These are phyloP conservation scores for Zaprionus obscuricornis DNA, from an alignment of 2,888 invertebrate genomes.

Conservation along the genomic window DNA sequence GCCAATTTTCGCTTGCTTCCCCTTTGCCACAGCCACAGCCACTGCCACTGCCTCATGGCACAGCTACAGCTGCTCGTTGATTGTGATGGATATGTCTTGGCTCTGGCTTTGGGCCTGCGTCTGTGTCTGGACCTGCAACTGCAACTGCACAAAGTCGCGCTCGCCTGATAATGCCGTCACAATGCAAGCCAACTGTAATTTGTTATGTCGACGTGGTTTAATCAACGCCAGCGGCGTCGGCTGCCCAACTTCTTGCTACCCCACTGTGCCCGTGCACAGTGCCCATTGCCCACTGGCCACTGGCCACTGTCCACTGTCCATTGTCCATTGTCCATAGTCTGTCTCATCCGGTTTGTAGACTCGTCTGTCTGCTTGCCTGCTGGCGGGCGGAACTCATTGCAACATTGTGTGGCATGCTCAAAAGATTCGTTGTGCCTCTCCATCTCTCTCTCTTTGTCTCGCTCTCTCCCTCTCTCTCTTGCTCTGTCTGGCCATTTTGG, in stretches of 20 bases:
- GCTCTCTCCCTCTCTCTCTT: no score
- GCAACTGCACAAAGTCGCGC: no score
- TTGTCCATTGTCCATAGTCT: constrained; percentile 7
- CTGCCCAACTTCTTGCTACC: no score
- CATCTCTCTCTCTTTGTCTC: no score
- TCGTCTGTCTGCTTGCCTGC: constrained; percentile 32
- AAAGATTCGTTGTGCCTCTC: constrained; percentile 49
- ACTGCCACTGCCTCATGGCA: background rate
- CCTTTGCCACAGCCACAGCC: background rate
- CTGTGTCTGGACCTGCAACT: no score
- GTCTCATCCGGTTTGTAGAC: constrained; percentile 40
- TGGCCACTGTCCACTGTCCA: background rate
- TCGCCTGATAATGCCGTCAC: constrained; percentile 74
- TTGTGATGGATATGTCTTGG: constrained; percentile 68
- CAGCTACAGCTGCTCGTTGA: constrained; percentile 56
- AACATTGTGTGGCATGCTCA: constrained; percentile 63
- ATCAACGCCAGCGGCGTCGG: constrained; percentile 69
- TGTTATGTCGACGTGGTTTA: constrained; percentile 76
- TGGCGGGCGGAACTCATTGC: constrained; percentile 66
- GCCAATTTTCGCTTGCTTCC: constrained; percentile 46
- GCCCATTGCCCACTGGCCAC: background rate
- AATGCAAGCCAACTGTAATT: constrained; percentile 70
- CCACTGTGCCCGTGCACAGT: background rate
- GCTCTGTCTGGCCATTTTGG: constrained; percentile 62
- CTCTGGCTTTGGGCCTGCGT: constrained; percentile 13